Percentiles rank a stretch among this genome's conserved stretches.
These are phyloP conservation scores for Busseola fusca DNA, from an alignment of 2,888 invertebrate species.

Conservation along the genomic window DNA sequence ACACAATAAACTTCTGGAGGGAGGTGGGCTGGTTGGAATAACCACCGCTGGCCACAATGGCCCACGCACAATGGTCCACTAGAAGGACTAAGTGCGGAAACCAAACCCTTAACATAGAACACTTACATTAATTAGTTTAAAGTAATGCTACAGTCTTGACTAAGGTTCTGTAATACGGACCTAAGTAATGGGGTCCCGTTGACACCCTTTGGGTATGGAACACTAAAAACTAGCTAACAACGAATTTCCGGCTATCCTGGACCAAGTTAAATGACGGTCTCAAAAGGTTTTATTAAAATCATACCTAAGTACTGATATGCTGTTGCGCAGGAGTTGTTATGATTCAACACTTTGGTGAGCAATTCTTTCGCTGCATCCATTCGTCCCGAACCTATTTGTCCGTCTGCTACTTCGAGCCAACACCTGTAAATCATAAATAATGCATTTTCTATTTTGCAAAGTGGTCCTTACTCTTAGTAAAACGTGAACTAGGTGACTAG, in stretches of 20 bases:
- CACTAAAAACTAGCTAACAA: not conserved
- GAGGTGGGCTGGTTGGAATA: too few species aligned
- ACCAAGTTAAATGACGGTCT: not conserved
- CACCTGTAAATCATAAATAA: conserved; percentile 87
- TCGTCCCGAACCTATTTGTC: conserved; percentile 92
- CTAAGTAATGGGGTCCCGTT: not conserved
- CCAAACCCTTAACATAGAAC: too few species aligned
- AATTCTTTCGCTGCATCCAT: conserved; percentile 96
- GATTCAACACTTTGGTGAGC: conserved; percentile 92
- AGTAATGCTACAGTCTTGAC: too few species aligned
- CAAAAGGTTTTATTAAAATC: not conserved
- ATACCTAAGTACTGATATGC: conserved; percentile 94
- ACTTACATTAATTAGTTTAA: too few species aligned
- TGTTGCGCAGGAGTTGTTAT: conserved; percentile 96
- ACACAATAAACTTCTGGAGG: too few species aligned
- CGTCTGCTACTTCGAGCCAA: conserved; percentile 98
- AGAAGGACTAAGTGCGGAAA: too few species aligned
- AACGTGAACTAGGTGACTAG: not conserved
- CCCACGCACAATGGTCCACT: too few species aligned
- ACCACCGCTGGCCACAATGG: too few species aligned
- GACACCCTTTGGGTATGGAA: not conserved
- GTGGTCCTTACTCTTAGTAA: not conserved
- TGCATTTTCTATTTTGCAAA: not conserved
- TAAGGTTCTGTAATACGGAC: too few species aligned
- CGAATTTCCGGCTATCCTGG: not conserved